A percentile compares a stretch with the other conserved stretches of the same genome.
Evolutionary conservation across 2,113 vertebrate genomes (phyloP).

Genomic region (Sarotherodon lohbergeri): DNA sequence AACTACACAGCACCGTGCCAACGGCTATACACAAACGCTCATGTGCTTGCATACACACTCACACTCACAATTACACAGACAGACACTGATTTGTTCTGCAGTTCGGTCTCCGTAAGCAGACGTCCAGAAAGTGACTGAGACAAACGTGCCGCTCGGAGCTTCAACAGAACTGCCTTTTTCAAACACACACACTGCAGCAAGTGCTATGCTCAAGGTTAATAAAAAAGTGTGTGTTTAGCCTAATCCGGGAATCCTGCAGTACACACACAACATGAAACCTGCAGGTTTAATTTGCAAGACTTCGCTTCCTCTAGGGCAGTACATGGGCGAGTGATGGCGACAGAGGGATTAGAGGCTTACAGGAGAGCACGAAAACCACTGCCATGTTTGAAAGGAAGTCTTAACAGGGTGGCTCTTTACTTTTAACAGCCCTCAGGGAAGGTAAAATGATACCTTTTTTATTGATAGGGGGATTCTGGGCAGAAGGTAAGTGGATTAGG

Average conservation of each 20-base stretch:
- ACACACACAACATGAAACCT: constrained; percentile 46
- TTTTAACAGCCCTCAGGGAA: constrained; percentile 49
- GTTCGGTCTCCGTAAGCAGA: constrained; percentile 49
- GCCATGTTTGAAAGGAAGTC: constrained; percentile 63
- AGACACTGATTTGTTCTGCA: constrained; percentile 47
- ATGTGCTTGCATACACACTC: constrained; percentile 38
- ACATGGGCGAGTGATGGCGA: constrained; percentile 61
- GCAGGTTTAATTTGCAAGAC: constrained; percentile 57
- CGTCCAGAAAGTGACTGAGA: neutral
- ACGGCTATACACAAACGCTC: constrained; percentile 66
- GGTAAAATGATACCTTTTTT: constrained; percentile 63
- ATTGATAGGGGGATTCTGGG: constrained; percentile 53
- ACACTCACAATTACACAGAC: constrained; percentile 37
- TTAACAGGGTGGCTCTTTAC: constrained; percentile 59
- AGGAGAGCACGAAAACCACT: constrained; percentile 52
- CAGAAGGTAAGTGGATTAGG: constrained; percentile 62
- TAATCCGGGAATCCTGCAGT: constrained; percentile 33
- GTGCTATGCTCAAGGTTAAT: constrained; percentile 13
- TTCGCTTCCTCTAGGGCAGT: constrained; percentile 53
- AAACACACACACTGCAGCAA: neutral
- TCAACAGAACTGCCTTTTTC: constrained; percentile 1
- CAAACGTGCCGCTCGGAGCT: constrained; percentile 21
- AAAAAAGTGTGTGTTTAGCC: constrained; percentile 41
- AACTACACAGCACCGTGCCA: constrained; percentile 84
- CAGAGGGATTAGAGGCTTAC: constrained; percentile 70